These are phyloP conservation scores for Brachycybe producta DNA, from an alignment of 2,888 invertebrate species.

Conservation along the genomic window DNA sequence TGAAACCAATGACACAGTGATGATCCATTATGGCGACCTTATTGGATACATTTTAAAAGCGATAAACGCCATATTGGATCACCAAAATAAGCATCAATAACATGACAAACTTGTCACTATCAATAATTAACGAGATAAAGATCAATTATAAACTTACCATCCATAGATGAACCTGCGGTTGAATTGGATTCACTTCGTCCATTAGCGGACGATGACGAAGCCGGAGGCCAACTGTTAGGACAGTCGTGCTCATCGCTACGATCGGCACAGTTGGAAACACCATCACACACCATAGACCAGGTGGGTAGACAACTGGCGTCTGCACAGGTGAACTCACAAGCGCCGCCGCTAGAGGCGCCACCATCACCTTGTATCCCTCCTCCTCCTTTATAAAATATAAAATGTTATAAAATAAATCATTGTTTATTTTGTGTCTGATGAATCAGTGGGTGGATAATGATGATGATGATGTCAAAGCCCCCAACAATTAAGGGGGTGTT, in stretches of 20 bases:
- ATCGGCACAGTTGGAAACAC: slow-evolving; percentile 18
- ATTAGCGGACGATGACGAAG: too few species aligned
- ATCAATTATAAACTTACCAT: slow-evolving; percentile 12
- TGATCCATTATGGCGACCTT: too few species aligned
- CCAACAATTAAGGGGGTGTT: too few species aligned
- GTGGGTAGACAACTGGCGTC: slow-evolving; percentile 18
- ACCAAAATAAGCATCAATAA: too few species aligned
- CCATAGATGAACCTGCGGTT: slow-evolving; percentile 1
- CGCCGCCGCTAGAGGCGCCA: slow-evolving; percentile 11
- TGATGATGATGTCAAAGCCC: too few species aligned
- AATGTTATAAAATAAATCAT: too few species aligned
- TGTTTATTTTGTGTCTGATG: too few species aligned
- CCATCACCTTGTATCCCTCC: neutral
- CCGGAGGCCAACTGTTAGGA: slow-evolving; percentile 15
- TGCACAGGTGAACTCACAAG: slow-evolving; percentile 20
- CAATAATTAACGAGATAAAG: neutral
- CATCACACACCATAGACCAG: slow-evolving; percentile 21
- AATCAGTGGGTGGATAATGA: too few species aligned
- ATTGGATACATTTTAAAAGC: too few species aligned
- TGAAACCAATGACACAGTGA: too few species aligned
- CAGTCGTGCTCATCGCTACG: slow-evolving; percentile 21
- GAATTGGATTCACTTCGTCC: slow-evolving; percentile 4
- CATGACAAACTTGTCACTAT: neutral
- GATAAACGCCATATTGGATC: too few species aligned
- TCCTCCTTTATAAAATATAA: too few species aligned